Base-by-base conservation (phyloP, 2,888 invertebrate species). In the Gnatocerus cornutus region DNA sequence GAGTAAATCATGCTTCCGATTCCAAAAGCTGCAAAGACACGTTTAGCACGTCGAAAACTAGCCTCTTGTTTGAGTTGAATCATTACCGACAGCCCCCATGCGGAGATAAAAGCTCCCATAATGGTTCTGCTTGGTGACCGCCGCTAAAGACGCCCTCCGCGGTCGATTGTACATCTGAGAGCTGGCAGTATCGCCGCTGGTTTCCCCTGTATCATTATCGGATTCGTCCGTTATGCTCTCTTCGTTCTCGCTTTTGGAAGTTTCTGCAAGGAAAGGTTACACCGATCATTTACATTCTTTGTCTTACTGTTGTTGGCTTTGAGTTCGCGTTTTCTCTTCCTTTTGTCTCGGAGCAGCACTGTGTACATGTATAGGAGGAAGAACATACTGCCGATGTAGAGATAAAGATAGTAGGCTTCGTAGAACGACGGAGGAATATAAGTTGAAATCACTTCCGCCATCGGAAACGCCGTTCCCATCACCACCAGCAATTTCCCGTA, bases 1-100 rank as follows among this genome's bases (percentile, higher is more conserved):
- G 96, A 97, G 85, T 98, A 97, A 74, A 98, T 98, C 97, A 98
- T 97, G 77, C 96, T 96, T 29, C 98, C 98, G 10, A 68, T 68
- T 9, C 98, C 98, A 83, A 98, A 98, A 4, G 96, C 98, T 96
- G 86, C 8, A 86, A 74, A 68, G 72, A 29, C 1, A 33, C n/a
- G 12, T 37, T 13, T 12, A 43, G 14, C 6, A 13, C 14, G 21
- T 43, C 7, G 12, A 41, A 41, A 41, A 56, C 21, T 4, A 21
- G 10, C 14, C 6, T 4, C 12, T 6, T 10, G 29, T 27, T 10
- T 10, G 8, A 46, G 46, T n/a, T n/a, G n/a, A n/a, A n/a, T 8
- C 29, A 59, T 62, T 84, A 94, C 94, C 93, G 75, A 97, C 96
- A 71, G 96, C 96, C 13, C 96, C 96, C 93, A 96, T 94, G 76